Conservation (phyloP, 2,797 vertebrate genomes). For the Vireo griseus region DNA sequence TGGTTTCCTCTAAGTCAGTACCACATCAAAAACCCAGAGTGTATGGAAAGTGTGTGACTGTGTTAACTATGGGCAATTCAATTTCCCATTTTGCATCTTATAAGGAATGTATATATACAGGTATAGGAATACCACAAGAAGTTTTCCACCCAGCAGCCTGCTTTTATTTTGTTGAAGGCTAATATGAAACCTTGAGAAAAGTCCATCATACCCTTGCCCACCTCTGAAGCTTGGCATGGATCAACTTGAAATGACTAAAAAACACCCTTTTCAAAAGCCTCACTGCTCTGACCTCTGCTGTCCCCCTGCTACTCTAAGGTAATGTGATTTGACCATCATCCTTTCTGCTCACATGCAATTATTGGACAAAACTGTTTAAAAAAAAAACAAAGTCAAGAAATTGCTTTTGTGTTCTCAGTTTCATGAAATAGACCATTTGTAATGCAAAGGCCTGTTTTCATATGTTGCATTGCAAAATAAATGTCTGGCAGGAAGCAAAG, state of each 20-base stretch:
- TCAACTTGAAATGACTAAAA: background rate
- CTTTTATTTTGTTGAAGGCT: background rate
- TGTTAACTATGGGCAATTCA: background rate
- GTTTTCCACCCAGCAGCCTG: background rate
- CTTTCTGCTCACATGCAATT: background rate
- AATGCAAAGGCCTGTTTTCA: background rate
- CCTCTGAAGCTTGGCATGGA: background rate
- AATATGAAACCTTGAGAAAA: background rate
- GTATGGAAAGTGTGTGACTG: background rate
- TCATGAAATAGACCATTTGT: background rate
- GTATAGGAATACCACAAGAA: background rate
- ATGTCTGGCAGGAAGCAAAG: background rate
- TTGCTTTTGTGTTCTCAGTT: background rate
- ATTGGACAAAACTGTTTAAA: background rate
- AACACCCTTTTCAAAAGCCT: background rate
- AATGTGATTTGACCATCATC: background rate
- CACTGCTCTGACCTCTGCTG: background rate
- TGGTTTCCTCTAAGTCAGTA: slow-evolving; percentile 14
- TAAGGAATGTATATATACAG: background rate
- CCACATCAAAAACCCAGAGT: slow-evolving; percentile 9
- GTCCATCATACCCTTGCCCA: background rate
- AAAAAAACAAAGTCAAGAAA: background rate
- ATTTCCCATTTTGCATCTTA: background rate
- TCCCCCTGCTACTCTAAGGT: background rate
- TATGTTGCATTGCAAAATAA: background rate